A percentile compares a stretch with the other conserved stretches of the same genome.
phyloP scores from a whole-genome alignment of 2,113 vertebrate genomes.

The Pseudopodoces humilis region DNA sequence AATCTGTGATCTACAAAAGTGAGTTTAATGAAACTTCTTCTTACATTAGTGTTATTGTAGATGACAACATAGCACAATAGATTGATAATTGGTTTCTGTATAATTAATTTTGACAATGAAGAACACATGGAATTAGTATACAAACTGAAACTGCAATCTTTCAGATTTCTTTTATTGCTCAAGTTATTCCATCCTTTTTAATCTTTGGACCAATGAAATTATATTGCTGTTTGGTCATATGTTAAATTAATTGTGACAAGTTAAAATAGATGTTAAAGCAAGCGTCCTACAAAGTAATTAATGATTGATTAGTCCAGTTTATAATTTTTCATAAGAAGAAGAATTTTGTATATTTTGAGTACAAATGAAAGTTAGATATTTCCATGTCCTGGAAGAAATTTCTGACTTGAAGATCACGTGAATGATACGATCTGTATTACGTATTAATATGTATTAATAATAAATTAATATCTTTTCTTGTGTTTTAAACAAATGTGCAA shows the following conservation, averaged over 20 bases:
- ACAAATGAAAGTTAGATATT: background rate
- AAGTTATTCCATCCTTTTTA: background rate
- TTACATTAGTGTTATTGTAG: background rate
- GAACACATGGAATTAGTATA: constrained; percentile 39
- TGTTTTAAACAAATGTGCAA: constrained; percentile 13
- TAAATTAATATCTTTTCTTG: background rate
- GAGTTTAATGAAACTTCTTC: background rate
- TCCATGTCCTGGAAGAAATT: background rate
- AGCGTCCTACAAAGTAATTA: background rate
- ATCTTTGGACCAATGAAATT: background rate
- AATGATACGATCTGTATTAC: background rate
- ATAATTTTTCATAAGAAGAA: background rate
- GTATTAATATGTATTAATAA: background rate
- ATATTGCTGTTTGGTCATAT: background rate
- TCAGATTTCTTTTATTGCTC: background rate
- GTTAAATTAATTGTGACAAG: constrained; percentile 8
- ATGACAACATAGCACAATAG: background rate
- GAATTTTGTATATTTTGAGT: background rate
- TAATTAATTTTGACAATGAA: constrained; percentile 62
- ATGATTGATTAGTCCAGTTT: background rate
- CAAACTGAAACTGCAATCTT: constrained; percentile 35
- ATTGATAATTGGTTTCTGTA: constrained; percentile 60
- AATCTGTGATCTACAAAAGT: background rate
- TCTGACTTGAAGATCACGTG: background rate
- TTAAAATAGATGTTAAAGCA: constrained; percentile 1